Evolutionary conservation across 2,888 invertebrate genomes (phyloP).

Genomic region (Cosmia trapezina): DNA sequence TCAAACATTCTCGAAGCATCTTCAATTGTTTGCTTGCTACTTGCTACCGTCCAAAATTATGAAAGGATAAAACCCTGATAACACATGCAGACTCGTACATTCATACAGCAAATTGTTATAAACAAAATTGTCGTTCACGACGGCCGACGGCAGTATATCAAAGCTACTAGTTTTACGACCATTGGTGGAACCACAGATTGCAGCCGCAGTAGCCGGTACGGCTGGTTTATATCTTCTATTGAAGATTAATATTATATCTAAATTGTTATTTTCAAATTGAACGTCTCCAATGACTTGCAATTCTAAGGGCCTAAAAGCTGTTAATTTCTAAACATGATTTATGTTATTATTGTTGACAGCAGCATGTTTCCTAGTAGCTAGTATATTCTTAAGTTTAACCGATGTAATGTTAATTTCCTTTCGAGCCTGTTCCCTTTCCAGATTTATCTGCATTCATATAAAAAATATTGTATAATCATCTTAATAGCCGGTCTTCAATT

Average conservation of each 20-base stretch:
- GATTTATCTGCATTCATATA: background rate
- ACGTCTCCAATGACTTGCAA: background rate
- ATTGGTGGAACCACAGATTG: constrained; percentile 70
- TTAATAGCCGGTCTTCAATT: constrained; percentile 18
- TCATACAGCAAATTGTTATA: constrained; percentile 46
- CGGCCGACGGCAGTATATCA: constrained; percentile 68
- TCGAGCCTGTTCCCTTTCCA: background rate
- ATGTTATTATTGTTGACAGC: background rate
- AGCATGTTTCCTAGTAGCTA: background rate
- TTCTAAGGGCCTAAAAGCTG: background rate
- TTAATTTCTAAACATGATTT: background rate
- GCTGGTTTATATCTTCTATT: constrained; percentile 60
- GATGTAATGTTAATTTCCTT: background rate
- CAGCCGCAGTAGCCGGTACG: constrained; percentile 65
- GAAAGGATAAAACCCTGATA: constrained; percentile 8
- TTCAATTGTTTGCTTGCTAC: background rate
- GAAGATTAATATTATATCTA: constrained; percentile 16
- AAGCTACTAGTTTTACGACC: constrained; percentile 74
- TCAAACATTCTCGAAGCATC: background rate
- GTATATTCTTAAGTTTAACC: background rate
- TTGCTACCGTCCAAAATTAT: constrained; percentile 16
- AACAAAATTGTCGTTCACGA: constrained; percentile 49
- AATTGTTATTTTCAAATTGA: constrained; percentile 20
- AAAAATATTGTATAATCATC: background rate
- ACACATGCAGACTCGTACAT: constrained; percentile 5